Base-by-base conservation (phyloP, 1,140 invertebrate species). In the Cyphomyrmex costatus region DNA sequence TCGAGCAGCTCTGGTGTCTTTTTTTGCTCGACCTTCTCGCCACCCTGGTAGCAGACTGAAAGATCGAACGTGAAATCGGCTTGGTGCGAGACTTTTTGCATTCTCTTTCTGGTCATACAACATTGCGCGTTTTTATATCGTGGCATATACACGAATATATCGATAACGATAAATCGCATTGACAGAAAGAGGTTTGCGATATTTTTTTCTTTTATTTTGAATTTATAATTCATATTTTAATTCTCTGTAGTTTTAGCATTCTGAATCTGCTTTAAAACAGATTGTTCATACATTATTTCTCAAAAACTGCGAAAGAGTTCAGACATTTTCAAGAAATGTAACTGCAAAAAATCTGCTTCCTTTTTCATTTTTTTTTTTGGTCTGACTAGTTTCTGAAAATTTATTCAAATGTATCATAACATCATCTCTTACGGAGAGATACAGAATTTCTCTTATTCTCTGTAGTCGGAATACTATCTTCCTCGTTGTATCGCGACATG, bases 1-100 rank as follows among this genome's bases (percentile, higher is more conserved):
- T 76, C 51, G 74, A 88, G 49, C 58, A 27, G 51, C 12, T 68
- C 53, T 14, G 24, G 19, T 27, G 7, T 36, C 21, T 65, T 24
- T 58, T 58, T 70, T 87, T 66, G 21, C 8, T 14, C 27, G 21
- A 85, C 4, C 42, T 60, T 66, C 30, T 53, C 21, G 73, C 82
- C 82, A 78, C 60, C 82, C 82, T 77, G 61, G 73, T 83, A 74
- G 79, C 53, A 19, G 14, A 24, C 36, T 14, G 5, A 60, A 46
- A 58, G 53, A 73, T 61, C 79, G 56, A 83, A 66, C 68, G 79
- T 27, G 24, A 63, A 68, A 70, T 79, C 74, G 49, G 14, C 12
- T 19, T 36, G 74, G 8, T 30, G 58, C 66, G 56, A 51, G 21
- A 86, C 58, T 51, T 70, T 68, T 70, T 60, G 51, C 46, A 6